Conservation (phyloP, 2,113 vertebrate genomes). For the Nesoenas mayeri region DNA sequence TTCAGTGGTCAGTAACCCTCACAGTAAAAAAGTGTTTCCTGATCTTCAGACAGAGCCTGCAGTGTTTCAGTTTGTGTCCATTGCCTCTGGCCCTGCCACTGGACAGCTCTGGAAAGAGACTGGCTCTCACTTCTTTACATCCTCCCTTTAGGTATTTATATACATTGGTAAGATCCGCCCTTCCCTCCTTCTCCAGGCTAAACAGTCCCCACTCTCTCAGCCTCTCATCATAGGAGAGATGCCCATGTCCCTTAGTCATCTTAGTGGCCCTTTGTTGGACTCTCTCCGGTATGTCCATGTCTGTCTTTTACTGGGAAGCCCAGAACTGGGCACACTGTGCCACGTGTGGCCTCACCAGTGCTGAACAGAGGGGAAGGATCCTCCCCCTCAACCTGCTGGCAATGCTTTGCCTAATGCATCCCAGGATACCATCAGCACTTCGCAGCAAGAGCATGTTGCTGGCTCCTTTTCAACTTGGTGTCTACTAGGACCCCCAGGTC, state of each 20-base stretch:
- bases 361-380: background rate
- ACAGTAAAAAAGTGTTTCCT: background rate
- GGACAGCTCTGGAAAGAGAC: background rate
- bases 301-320: background rate
- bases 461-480: background rate
- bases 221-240: background rate
- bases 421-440: background rate
- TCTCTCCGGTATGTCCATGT: background rate
- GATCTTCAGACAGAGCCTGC: background rate
- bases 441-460: background rate
- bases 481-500: background rate
- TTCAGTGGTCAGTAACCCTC: background rate
- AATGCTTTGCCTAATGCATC: background rate
- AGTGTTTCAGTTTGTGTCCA: background rate
- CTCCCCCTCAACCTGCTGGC: background rate
- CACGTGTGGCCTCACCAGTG: background rate
- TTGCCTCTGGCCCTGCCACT: background rate
- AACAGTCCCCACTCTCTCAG: background rate
- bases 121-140: background rate
- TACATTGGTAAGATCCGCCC: background rate
- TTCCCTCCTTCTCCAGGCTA: background rate
- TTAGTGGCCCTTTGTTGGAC: background rate
- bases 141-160: background rate
- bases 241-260: background rate
- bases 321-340: background rate